Evolutionary conservation across 1,140 invertebrate genomes (phyloP).

Genomic region (Cotesia vestalis): DNA sequence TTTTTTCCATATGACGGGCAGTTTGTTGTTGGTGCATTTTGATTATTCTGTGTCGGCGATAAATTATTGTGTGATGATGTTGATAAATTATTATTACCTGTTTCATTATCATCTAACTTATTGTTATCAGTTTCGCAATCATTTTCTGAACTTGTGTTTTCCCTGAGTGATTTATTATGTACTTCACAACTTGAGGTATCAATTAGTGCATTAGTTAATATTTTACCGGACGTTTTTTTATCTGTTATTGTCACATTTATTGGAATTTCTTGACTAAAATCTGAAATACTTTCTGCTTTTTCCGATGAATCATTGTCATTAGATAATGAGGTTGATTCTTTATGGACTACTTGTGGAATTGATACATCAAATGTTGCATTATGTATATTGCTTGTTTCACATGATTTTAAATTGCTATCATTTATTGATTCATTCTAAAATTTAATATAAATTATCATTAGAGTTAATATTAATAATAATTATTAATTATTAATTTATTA

Average conservation of each 20-base stretch:
- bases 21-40: constrained; percentile 34
- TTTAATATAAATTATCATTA: constrained; percentile 17
- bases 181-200: constrained; percentile 47
- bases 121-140: constrained; percentile 36
- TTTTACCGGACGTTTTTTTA: constrained; percentile 49
- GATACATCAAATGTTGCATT: constrained; percentile 61
- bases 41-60: constrained; percentile 42
- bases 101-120: constrained; percentile 40
- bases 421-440: constrained; percentile 51
- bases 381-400: constrained; percentile 51
- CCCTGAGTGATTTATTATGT: constrained; percentile 50
- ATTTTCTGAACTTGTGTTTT: constrained; percentile 38
- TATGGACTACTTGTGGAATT: constrained; percentile 54
- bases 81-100: constrained; percentile 48
- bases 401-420: constrained; percentile 49
- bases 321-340: constrained; percentile 49
- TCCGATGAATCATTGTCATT: constrained; percentile 54
- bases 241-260: constrained; percentile 62
- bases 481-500: neutral
- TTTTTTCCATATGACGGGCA: constrained; percentile 45
- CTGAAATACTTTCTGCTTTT: constrained; percentile 49
- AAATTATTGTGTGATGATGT: constrained; percentile 11
- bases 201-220: constrained; percentile 37
- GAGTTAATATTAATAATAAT: neutral
- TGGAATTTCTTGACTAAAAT: constrained; percentile 52